Conservation (phyloP, 2,888 invertebrate genomes). For the Epirrhoe tristata region DNA sequence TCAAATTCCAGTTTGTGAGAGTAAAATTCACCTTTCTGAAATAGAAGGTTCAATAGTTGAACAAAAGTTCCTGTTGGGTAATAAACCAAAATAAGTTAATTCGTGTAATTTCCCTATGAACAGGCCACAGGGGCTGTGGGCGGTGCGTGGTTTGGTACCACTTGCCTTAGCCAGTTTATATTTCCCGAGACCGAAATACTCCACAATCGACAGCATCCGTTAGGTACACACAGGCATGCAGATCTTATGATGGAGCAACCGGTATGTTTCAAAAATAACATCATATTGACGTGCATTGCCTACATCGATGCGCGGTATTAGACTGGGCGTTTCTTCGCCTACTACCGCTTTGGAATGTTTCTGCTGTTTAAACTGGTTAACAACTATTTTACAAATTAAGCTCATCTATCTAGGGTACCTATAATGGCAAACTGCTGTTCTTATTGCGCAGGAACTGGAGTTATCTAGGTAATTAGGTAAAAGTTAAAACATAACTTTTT, state of each 20-base stretch:
- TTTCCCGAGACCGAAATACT: conserved; percentile 81
- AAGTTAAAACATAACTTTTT: conserved; percentile 19
- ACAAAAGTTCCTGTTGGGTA: conserved; percentile 12
- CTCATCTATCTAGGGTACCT: conserved; percentile 4
- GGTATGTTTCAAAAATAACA: conserved; percentile 38
- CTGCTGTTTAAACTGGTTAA: conserved; percentile 32
- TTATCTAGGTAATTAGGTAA: conserved; percentile 6
- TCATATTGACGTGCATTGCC: conserved; percentile 25
- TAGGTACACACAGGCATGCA: conserved; percentile 58
- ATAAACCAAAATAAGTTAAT: conserved; percentile 46
- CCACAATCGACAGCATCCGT: conserved; percentile 77
- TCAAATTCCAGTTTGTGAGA: not conserved
- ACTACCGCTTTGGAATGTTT: conserved; percentile 25
- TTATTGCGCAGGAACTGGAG: conserved; percentile 13
- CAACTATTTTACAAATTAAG: conserved; percentile 30
- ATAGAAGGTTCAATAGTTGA: not conserved
- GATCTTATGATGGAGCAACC: conserved; percentile 49
- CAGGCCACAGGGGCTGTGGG: conserved; percentile 57
- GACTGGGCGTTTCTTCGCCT: conserved; percentile 25
- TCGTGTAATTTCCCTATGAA: conserved; percentile 67
- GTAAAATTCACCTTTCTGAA: not conserved
- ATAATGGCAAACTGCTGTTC: conserved; percentile 14
- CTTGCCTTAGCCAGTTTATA: conserved; percentile 66
- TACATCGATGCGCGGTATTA: conserved; percentile 24
- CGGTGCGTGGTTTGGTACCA: conserved; percentile 48